These are phyloP conservation scores for Staurois parvus DNA, from an alignment of 2,797 vertebrate species.

Conservation along the genomic window DNA sequence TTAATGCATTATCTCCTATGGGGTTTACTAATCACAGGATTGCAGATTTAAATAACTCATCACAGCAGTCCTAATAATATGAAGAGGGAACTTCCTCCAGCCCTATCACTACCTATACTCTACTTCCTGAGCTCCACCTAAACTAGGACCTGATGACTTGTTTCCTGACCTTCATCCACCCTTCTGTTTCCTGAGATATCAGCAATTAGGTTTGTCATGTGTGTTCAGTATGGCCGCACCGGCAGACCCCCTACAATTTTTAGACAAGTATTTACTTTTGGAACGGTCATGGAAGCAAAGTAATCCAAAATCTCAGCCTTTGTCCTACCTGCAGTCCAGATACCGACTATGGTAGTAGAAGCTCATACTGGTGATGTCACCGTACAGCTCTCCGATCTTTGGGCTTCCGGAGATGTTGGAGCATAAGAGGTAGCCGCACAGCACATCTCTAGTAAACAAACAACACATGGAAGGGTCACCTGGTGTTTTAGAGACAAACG, in stretches of 20 bases:
- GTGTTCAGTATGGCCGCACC: no score
- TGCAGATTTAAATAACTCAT: no score
- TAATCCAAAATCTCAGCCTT: no score
- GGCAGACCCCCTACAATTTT: no score
- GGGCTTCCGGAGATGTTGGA: slow-evolving; percentile 86
- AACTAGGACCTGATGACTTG: neutral
- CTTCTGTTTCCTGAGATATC: slow-evolving; percentile 33
- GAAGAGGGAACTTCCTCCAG: neutral
- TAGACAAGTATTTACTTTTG: no score
- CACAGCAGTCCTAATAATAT: neutral
- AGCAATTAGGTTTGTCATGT: neutral
- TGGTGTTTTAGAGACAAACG: no score
- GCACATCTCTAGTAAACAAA: slow-evolving; percentile 81
- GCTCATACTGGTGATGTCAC: slow-evolving; percentile 90
- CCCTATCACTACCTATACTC: neutral
- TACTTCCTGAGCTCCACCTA: neutral
- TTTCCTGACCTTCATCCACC: slow-evolving; percentile 1
- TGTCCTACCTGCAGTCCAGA: slow-evolving; percentile 88
- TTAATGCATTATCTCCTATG: no score
- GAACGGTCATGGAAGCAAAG: no score
- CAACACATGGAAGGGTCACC: neutral
- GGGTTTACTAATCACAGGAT: no score
- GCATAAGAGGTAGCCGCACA: slow-evolving; percentile 92
- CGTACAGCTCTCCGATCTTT: slow-evolving; percentile 86
- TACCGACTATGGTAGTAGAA: slow-evolving; percentile 94